Base-by-base conservation (phyloP, 2,888 invertebrate genomes). In the Cataglyphis rosenhaueri region DNA sequence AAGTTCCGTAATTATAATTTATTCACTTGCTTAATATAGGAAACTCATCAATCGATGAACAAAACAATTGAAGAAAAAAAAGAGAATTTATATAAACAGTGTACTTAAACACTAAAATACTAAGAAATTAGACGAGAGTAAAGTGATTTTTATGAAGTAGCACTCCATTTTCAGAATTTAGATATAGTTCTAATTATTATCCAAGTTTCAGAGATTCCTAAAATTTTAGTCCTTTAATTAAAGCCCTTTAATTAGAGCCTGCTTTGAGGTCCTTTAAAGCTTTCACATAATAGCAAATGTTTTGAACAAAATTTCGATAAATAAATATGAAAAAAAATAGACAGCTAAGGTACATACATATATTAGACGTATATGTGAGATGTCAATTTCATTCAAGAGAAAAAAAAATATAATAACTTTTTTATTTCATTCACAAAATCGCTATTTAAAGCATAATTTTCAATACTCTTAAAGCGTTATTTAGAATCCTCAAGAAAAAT, bases 1-100 rank as follows among this genome's bases (percentile, higher is more conserved):
- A 76, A 79, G 32, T 71, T 81, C 29, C 29, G 78, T 52, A 65
- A 61, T 75, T 32, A 84, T 57, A 32, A 62, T 86, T 83, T 61
- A 57, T 71, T 48, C 52, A 48, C 64, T 81, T 78, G 48, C 10
- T 68, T 57, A 18, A 85, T 44, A 5, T 44, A 62, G 32, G 44
- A 74, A 74, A 44, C 8, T 21, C 18, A 15, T 64, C 15, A 12
- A 57, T 55, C 10, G 6, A 29, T 10, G 8, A 0, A 21, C 32
- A 18, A 55, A 73, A 59, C 1, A 12, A 41, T 41, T 1, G 6
- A 59, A 73, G 35, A 6, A 12, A 0, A 73, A 73, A 59, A 2
- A 15, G 18, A 61, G 38, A 52, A 52, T 52, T 5, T 18, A 6
- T 9, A 2, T 18, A 44, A 59, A 73, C 25, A 41, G n/a, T 12